These are phyloP conservation scores for Rhizoglyphus robini DNA, from an alignment of 1,140 invertebrate species.

Conservation along the genomic window DNA sequence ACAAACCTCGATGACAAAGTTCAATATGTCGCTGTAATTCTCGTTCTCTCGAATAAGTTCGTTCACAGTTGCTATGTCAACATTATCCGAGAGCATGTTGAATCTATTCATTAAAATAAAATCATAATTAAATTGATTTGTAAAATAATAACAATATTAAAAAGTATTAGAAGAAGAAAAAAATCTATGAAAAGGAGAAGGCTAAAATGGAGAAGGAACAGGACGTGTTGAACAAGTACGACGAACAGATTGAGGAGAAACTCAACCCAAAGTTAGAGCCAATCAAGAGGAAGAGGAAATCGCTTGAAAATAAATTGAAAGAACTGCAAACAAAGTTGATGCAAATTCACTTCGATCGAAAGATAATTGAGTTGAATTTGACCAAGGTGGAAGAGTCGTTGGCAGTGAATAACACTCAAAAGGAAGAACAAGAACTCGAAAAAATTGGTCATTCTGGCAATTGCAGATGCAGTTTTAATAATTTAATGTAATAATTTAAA, in stretches of 20 bases:
- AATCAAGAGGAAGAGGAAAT: slow-evolving; percentile 41
- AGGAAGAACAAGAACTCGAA: slow-evolving; percentile 42
- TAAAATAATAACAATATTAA: no score
- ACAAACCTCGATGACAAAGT: background rate
- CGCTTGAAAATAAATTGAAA: slow-evolving; percentile 36
- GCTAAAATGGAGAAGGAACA: slow-evolving; percentile 34
- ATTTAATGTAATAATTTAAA: no score
- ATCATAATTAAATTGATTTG: no score
- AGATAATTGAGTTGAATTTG: slow-evolving; percentile 47
- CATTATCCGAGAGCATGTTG: no score
- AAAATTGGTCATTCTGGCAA: no score
- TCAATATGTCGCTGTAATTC: slow-evolving; percentile 8
- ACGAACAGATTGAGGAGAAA: slow-evolving; percentile 56
- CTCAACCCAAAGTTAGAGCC: slow-evolving; percentile 54
- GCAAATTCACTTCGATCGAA: slow-evolving; percentile 63
- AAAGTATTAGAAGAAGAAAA: slow-evolving; percentile 18
- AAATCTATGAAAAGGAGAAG: slow-evolving; percentile 28
- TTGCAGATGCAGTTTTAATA: no score
- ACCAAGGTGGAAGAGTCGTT: slow-evolving; percentile 45
- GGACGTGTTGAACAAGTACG: slow-evolving; percentile 31
- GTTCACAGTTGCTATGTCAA: background rate
- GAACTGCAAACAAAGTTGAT: slow-evolving; percentile 54
- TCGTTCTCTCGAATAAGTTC: background rate
- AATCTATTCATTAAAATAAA: no score
- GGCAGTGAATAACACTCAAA: slow-evolving; percentile 51